These are phyloP conservation scores for Momotus momota DNA, from an alignment of 2,797 vertebrate genomes.

Conservation along the genomic window DNA sequence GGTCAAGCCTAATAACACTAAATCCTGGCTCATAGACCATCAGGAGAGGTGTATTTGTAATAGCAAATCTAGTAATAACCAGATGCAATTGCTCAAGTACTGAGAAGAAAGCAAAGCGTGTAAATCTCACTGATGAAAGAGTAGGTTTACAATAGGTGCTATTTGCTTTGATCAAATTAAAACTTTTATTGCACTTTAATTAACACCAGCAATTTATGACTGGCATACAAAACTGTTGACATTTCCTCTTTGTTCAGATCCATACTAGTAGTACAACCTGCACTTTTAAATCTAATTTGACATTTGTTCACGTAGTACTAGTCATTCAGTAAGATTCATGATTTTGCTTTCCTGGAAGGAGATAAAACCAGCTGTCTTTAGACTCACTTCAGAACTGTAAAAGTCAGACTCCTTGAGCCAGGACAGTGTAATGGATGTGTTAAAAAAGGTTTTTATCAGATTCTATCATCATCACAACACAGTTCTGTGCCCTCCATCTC, in stretches of 20 bases:
- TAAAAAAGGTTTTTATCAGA: slow-evolving; percentile 12
- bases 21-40: background rate
- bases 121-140: slow-evolving; percentile 15
- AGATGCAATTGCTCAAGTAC: background rate
- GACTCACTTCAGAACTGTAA: background rate
- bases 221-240: background rate
- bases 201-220: slow-evolving; percentile 28
- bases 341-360: slow-evolving; percentile 11
- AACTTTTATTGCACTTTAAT: slow-evolving; percentile 40
- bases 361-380: slow-evolving; percentile 9
- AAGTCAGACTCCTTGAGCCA: background rate
- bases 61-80: slow-evolving; percentile 12
- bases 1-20: background rate
- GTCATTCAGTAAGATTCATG: background rate
- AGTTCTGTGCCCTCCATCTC: background rate
- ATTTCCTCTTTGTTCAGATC: slow-evolving; percentile 8
- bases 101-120: background rate
- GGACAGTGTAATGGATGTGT: background rate
- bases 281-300: slow-evolving; percentile 8
- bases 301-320: background rate
- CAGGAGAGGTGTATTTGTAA: background rate
- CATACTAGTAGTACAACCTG: background rate
- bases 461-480: background rate
- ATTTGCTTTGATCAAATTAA: slow-evolving; percentile 35
- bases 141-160: slow-evolving; percentile 27